These are phyloP conservation scores for Drosophila micromelanica DNA, from an alignment of 1,140 invertebrate species.

Conservation along the genomic window DNA sequence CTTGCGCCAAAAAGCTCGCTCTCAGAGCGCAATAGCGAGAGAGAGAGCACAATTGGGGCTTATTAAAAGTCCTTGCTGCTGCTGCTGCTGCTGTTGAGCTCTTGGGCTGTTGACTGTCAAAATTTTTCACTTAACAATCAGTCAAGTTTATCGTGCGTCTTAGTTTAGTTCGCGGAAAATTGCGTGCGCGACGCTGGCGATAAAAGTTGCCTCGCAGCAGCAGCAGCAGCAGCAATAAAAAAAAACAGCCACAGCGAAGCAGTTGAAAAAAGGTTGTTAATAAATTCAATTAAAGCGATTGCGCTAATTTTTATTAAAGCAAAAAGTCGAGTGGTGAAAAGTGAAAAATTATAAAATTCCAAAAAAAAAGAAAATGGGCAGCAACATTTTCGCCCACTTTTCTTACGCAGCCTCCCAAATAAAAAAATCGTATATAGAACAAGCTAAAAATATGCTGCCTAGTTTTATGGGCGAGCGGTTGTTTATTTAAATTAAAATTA, in stretches of 20 bases:
- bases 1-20: slow-evolving; percentile 55
- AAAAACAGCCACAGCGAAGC: slow-evolving; percentile 46
- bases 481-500: slow-evolving; percentile 55
- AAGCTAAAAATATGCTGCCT: slow-evolving; percentile 18
- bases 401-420: slow-evolving; percentile 48
- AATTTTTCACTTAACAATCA: slow-evolving; percentile 77
- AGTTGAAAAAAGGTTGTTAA: slow-evolving; percentile 38
- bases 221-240: slow-evolving; percentile 20
- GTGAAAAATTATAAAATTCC: slow-evolving; percentile 6
- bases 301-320: neutral
- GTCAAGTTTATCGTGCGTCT: slow-evolving; percentile 80
- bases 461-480: slow-evolving; percentile 16
- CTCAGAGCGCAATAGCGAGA: slow-evolving; percentile 8
- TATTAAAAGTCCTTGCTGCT: slow-evolving; percentile 56
- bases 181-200: slow-evolving; percentile 35
- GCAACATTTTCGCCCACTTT: slow-evolving; percentile 44
- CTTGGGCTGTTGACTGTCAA: slow-evolving; percentile 72
- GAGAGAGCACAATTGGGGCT: slow-evolving; percentile 9
- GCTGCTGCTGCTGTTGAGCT: slow-evolving; percentile 31
- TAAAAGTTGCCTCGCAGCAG: slow-evolving; percentile 26
- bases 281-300: slow-evolving; percentile 19
- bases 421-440: slow-evolving; percentile 1
- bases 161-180: slow-evolving; percentile 63
- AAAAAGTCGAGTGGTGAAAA: neutral
- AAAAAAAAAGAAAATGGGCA: neutral